Percentiles rank a stretch among this genome's conserved stretches.
phyloP scores from a whole-genome alignment of 2,113 vertebrate genomes.

The Cottus gobio region DNA sequence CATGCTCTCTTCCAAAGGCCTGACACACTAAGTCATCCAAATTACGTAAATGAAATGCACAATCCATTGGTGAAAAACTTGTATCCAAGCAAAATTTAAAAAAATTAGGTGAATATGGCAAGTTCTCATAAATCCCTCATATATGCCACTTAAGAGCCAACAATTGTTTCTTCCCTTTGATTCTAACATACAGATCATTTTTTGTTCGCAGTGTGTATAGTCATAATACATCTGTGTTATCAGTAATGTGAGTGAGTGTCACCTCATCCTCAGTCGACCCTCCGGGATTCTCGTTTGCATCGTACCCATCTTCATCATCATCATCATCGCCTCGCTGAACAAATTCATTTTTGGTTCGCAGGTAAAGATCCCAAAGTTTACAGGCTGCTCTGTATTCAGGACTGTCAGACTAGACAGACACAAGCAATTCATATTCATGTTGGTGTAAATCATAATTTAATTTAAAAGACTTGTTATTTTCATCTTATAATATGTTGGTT shows the following conservation, averaged over 20 bases:
- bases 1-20: no score
- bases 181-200: not conserved
- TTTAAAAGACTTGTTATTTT: not conserved
- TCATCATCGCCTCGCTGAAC: constrained; percentile 96
- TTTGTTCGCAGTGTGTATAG: not conserved
- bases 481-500: constrained; percentile 86
- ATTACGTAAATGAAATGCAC: no score
- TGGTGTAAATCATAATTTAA: not conserved
- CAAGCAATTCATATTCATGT: not conserved
- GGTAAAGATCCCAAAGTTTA: constrained; percentile 97
- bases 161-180: not conserved
- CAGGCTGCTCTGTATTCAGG: constrained; percentile 96
- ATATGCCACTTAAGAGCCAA: not conserved
- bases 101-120: not conserved
- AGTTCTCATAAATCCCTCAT: not conserved
- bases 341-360: constrained; percentile 97
- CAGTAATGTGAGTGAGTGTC: constrained; percentile 3
- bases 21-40: no score
- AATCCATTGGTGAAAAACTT: no score
- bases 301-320: constrained; percentile 92
- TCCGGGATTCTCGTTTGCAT: constrained; percentile 88
- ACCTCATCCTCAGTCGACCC: constrained; percentile 91
- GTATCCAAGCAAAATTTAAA: not conserved
- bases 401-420: constrained; percentile 88
- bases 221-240: not conserved